These are phyloP conservation scores for Crypturellus tataupa DNA, from an alignment of 2,797 vertebrate species.

Conservation along the genomic window DNA sequence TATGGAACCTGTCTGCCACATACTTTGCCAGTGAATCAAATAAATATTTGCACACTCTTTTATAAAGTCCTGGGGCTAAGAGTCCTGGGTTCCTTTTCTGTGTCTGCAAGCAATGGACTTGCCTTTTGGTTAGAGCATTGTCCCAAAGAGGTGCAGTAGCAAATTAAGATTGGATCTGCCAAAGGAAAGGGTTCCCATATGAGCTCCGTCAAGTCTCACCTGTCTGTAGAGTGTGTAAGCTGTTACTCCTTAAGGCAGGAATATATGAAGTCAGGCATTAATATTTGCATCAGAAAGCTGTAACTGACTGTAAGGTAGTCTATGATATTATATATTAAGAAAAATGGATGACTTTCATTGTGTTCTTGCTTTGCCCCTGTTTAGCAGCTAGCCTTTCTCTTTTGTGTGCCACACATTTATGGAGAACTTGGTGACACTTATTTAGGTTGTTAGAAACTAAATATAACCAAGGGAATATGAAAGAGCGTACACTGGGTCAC, in stretches of 20 bases:
- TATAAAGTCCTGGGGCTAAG: background rate
- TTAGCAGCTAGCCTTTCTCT: background rate
- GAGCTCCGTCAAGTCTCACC: constrained; percentile 40
- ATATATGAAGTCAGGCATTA: background rate
- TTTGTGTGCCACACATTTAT: constrained; percentile 19
- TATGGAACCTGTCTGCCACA: background rate
- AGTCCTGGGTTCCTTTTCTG: background rate
- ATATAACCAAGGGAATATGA: constrained; percentile 14
- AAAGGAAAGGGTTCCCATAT: background rate
- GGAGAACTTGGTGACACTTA: background rate
- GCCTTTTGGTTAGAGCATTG: background rate
- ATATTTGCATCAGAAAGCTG: constrained; percentile 16
- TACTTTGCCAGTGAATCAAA: background rate
- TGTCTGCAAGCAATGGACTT: background rate
- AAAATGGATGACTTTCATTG: background rate
- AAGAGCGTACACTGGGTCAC: background rate
- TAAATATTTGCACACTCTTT: rapidly evolving
- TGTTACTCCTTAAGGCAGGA: background rate
- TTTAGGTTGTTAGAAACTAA: constrained; percentile 30
- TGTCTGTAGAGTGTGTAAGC: constrained; percentile 5
- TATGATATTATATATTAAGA: constrained; percentile 18
- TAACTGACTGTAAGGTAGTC: background rate
- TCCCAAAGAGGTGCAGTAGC: background rate
- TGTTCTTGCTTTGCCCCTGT: constrained; percentile 19
- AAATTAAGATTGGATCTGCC: background rate